Evolutionary conservation across 2,888 invertebrate genomes (phyloP), one percentile per base, ranked within the genome.

Genomic region (Trypoxylon attenuatum): DNA sequence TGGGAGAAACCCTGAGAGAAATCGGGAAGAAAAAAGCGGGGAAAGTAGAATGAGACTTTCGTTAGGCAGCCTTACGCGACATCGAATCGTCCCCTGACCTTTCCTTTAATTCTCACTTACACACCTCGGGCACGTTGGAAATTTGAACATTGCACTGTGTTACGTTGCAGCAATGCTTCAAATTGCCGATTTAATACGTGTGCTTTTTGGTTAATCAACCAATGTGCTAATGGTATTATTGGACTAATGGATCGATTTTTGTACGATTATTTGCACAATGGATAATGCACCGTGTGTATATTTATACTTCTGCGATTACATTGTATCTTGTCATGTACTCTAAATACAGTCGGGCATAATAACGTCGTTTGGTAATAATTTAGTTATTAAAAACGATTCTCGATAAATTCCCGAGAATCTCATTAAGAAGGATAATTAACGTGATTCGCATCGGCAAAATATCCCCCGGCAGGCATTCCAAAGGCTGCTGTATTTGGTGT

Each of bases 191-290:
- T n/a, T n/a, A n/a, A n/a, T n/a, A n/a, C n/a, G n/a, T n/a, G n/a
- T n/a, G n/a, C n/a, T n/a, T 15, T 13, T 18, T 47, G 41, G 21
- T 53, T 56, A 49, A 68, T 65, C 53, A 49, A 56, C 55, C 57
- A 33, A 29, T 47, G 55, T 67, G 60, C 56, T 49, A 60, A 60
- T 49, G 56, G 60, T 47, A 43, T 25, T 54, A 54, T 52, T 25
- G 54, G 39, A 55, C 60, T 56, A 52, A 52, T 33, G 45, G 55
- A 65, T 65, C 60, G 60, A 60, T 55, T 56, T 52, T 52, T 25
- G 45, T 52, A 22, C 56, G 65, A 65, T 68, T 65, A 65, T 65
- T 60, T 68, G 65, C 60, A 50, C 60, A 68, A 68, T 56, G 60
- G 68, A 53, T 68, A 65, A 65, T 60, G 60, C 52, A 47, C 33